Conservation (phyloP, 2,113 vertebrate species). For the Typhlomys cinereus region DNA sequence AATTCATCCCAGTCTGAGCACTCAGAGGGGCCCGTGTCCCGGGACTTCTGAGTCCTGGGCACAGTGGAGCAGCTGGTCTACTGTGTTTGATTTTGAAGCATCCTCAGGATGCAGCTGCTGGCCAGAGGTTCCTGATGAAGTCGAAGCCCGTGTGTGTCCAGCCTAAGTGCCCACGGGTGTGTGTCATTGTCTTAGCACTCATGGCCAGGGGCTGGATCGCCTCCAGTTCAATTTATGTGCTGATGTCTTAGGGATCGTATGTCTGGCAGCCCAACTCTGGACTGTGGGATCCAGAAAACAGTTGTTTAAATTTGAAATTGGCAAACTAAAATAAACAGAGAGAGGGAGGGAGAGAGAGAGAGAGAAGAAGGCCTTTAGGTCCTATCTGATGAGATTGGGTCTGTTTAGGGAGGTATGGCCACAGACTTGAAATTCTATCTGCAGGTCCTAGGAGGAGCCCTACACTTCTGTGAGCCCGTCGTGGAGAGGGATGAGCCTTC, state of each 20-base stretch:
- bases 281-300: conserved; percentile 1
- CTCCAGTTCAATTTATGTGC: conserved; percentile 21
- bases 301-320: conserved; percentile 59
- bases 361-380: neutral
- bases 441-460: conserved; percentile 27
- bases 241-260: conserved; percentile 47
- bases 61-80: neutral
- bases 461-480: conserved; percentile 59
- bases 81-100: neutral
- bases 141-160: neutral
- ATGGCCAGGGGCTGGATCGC: neutral
- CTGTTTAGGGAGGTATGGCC: no score
- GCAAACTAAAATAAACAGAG: conserved; percentile 1
- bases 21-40: neutral
- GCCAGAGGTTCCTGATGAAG: conserved; percentile 37
- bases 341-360: accelerated
- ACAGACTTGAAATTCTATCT: no score
- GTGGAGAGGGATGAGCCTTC: conserved; percentile 64
- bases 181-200: neutral
- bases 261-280: conserved; percentile 25
- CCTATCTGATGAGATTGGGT: no score
- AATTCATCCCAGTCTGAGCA: neutral
- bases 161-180: neutral
- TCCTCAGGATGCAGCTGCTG: conserved; percentile 17
- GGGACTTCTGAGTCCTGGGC: neutral